Evolutionary conservation across 2,113 vertebrate species (phyloP).

Genomic region (Apodemus speciosus): DNA sequence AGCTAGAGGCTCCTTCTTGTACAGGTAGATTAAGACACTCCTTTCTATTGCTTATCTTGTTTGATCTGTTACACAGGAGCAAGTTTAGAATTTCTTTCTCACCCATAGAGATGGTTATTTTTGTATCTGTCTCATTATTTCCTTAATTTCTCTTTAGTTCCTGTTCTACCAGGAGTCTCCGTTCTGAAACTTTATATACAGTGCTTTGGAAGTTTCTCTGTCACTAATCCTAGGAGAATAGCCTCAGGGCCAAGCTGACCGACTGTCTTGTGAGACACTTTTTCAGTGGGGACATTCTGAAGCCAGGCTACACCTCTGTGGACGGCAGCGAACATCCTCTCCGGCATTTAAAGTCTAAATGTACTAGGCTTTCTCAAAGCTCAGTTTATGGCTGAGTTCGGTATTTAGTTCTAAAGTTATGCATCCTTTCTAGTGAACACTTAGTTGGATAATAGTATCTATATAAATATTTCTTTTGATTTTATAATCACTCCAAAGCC

Average conservation of each 20-base stretch:
- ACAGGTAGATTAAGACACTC: neutral
- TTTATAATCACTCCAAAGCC: conserved; percentile 41
- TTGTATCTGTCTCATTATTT: conserved; percentile 36
- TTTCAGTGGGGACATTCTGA: conserved; percentile 6
- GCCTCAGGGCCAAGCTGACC: neutral
- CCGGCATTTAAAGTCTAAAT: neutral
- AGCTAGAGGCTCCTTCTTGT: conserved; percentile 80
- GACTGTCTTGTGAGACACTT: neutral
- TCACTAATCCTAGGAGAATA: neutral
- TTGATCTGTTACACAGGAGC: conserved; percentile 30
- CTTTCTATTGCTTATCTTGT: conserved; percentile 41
- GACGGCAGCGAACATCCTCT: neutral
- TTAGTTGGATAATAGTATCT: conserved; percentile 23
- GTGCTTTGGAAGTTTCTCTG: neutral
- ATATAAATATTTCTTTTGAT: conserved; percentile 55
- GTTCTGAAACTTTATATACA: conserved; percentile 10
- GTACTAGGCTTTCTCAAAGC: conserved; percentile 48
- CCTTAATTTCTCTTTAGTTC: conserved; percentile 29
- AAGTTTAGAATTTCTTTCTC: conserved; percentile 43
- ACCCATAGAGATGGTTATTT: neutral
- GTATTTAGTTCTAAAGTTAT: conserved; percentile 37
- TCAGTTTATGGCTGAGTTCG: conserved; percentile 37
- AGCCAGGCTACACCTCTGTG: conserved; percentile 37
- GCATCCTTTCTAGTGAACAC: conserved; percentile 38
- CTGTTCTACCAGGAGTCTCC: neutral